phyloP scores from a whole-genome alignment of 2,113 vertebrate species.

The Cyanoliseus patagonus region DNA sequence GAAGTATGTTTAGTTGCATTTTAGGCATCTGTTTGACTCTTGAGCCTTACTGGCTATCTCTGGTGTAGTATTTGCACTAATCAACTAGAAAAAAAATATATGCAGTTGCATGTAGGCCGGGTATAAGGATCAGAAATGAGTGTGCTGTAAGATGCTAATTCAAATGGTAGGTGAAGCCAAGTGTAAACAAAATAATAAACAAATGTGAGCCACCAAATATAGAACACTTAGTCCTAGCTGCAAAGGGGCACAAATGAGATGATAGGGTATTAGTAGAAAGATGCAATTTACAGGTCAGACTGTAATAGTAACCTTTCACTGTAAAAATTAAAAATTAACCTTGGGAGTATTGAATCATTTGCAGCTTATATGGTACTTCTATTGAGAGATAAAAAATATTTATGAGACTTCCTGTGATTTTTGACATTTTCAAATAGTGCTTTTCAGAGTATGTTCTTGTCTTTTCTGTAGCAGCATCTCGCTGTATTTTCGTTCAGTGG shows the following conservation, averaged over 20 bases:
- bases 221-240: constrained; percentile 76
- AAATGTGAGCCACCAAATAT: constrained; percentile 85
- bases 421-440: background rate
- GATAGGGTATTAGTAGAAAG: constrained; percentile 81
- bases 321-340: constrained; percentile 87
- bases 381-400: background rate
- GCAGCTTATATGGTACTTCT: constrained; percentile 63
- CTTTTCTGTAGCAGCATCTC: background rate
- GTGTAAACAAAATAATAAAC: constrained; percentile 84
- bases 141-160: constrained; percentile 72
- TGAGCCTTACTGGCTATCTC: background rate
- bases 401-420: background rate
- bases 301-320: constrained; percentile 83
- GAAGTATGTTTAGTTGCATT: background rate
- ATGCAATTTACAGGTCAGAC: constrained; percentile 87
- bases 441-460: background rate
- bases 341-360: constrained; percentile 77
- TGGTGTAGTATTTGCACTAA: background rate
- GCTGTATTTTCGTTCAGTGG: background rate
- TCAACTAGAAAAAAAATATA: background rate
- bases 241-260: constrained; percentile 80
- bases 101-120: constrained; percentile 53
- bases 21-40: background rate
- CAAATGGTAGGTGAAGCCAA: constrained; percentile 75
- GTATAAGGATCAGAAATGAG: constrained; percentile 52